Evolutionary conservation across 2,888 invertebrate species (phyloP), one percentile per base, ranked within the genome.

Genomic region (Rhyacophila evoluta): DNA sequence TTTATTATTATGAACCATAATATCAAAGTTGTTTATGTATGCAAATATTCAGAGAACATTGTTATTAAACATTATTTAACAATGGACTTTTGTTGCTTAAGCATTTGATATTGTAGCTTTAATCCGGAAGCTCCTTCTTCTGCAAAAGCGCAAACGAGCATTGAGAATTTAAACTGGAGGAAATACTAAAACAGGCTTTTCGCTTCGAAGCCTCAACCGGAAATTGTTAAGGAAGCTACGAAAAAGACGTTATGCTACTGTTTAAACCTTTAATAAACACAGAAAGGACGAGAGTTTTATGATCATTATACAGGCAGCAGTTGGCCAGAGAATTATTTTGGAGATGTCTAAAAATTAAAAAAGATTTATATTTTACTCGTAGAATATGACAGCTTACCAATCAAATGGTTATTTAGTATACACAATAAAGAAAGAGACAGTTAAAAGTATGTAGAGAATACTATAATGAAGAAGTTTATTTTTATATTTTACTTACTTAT

Each of bases 151-250:
- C 74, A 77, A 77, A 67, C 77, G 77, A 41, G 71, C 73, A 69
- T 41, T 77, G 80, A 77, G 77, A 77, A 77, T 80, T 77, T 76
- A 71, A 68, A 75, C 74, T 75, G 80, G 71, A 75, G 74, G 79
- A 78, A 76, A 79, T 79, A 74, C 75, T 76, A 68, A 78, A 79
- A 79, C 75, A 76, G 81, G 81, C 81, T 74, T 79, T 81, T 70
- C 79, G 79, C 81, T 75, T 72, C 55, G 72, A 79, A 72, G 72
- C 77, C 73, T 75, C 79, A 78, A 72, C 77, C 77, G 81, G 81
- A 81, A 79, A 81, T 81, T 81, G 78, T 81, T 78, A 76, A 79
- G 81, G 81, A 79, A 81, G 81, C 72, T 72, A 74, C 79, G 75
- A 81, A 81, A 81, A 74, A 81, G 81, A 79, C 79, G 77, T 73